phyloP scores from a whole-genome alignment of 2,113 vertebrate species.

The Hassar affinis region DNA sequence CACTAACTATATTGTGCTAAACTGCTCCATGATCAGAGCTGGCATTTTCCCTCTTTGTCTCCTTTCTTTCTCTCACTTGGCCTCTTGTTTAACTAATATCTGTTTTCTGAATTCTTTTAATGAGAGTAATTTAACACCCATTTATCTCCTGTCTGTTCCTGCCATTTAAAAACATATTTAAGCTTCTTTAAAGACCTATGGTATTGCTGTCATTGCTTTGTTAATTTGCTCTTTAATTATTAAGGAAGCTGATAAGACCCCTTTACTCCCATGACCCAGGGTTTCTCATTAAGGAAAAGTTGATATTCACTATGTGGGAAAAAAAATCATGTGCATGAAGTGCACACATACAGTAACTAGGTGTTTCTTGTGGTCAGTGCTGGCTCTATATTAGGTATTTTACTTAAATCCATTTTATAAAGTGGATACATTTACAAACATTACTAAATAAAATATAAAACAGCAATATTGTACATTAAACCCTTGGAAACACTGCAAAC shows the following conservation, averaged over 20 bases:
- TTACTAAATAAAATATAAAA: too few species aligned
- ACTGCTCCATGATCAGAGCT: too few species aligned
- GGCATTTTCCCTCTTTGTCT: background rate
- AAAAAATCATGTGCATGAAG: background rate
- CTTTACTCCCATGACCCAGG: background rate
- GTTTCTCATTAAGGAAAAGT: background rate
- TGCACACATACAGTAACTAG: too few species aligned
- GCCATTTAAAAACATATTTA: background rate
- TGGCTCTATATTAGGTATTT: too few species aligned
- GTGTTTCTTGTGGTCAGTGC: too few species aligned
- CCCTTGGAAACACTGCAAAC: too few species aligned
- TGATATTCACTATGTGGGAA: background rate
- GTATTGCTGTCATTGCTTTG: slow-evolving; percentile 1
- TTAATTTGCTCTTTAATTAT: slow-evolving; percentile 6
- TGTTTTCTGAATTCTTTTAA: background rate
- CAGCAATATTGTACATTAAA: too few species aligned
- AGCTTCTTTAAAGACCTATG: background rate
- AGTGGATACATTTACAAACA: too few species aligned
- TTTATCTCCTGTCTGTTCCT: background rate
- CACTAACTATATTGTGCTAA: too few species aligned
- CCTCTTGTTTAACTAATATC: too few species aligned
- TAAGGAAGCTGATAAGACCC: background rate
- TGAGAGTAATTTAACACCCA: background rate
- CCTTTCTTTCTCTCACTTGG: background rate
- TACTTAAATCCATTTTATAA: too few species aligned